These are phyloP conservation scores for Melinaea menophilus DNA, from an alignment of 2,888 invertebrate species.

Conservation along the genomic window DNA sequence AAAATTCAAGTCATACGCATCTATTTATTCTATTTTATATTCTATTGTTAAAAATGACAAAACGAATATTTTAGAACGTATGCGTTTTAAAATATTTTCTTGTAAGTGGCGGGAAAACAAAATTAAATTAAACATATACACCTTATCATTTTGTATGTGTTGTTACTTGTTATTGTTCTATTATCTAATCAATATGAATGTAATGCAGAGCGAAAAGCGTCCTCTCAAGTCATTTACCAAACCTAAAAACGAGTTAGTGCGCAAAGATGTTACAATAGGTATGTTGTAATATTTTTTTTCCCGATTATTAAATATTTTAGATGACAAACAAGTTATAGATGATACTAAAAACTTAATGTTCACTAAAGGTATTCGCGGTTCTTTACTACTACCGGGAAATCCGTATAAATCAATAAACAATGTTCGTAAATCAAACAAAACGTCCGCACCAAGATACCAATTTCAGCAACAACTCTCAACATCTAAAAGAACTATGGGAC, in stretches of 20 bases:
- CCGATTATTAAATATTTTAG: background rate
- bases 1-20: too few species aligned
- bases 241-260: slow-evolving; percentile 52
- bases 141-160: background rate
- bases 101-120: background rate
- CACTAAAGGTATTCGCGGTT: slow-evolving; percentile 54
- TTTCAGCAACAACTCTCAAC: slow-evolving; percentile 44
- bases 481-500: slow-evolving; percentile 58
- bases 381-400: slow-evolving; percentile 41
- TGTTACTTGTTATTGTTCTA: background rate
- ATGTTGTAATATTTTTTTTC: slow-evolving; percentile 17
- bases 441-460: slow-evolving; percentile 59
- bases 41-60: too few species aligned
- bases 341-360: background rate
- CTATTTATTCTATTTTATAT: too few species aligned
- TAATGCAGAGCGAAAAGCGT: slow-evolving; percentile 54
- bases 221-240: slow-evolving; percentile 38
- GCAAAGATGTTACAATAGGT: slow-evolving; percentile 56
- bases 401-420: slow-evolving; percentile 38
- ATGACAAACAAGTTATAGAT: background rate
- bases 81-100: background rate
- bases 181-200: slow-evolving; percentile 53
- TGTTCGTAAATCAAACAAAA: slow-evolving; percentile 39
- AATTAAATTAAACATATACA: background rate
- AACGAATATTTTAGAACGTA: background rate